Evolutionary conservation across 2,113 vertebrate species (phyloP).

Genomic region (Oreochromis aureus): DNA sequence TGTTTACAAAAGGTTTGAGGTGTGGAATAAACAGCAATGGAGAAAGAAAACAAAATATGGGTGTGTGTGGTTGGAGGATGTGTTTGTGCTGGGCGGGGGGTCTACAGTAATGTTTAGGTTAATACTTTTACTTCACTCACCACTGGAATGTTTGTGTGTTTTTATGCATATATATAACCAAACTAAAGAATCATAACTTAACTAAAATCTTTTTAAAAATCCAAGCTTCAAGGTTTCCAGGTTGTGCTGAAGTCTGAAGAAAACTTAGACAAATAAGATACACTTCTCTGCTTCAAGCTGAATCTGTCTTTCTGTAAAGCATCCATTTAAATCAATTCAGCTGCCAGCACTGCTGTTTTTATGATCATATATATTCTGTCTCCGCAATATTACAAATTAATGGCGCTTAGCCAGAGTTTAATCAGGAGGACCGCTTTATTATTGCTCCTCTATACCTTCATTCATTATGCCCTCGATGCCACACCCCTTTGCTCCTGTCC

Average conservation of each 20-base stretch:
- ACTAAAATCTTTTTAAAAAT: background rate
- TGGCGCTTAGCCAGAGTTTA: slow-evolving; percentile 7
- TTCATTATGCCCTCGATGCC: background rate
- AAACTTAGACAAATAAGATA: background rate
- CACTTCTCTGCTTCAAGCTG: background rate
- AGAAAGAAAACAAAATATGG: background rate
- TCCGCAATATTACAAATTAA: background rate
- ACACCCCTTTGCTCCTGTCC: background rate
- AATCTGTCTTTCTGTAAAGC: background rate
- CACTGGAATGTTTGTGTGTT: background rate
- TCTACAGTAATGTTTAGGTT: background rate
- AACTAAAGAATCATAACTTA: background rate
- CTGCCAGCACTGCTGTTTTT: background rate
- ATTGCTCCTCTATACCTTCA: background rate
- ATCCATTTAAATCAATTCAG: background rate
- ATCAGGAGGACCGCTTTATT: slow-evolving; percentile 7
- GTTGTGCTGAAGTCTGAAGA: background rate
- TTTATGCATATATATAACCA: background rate
- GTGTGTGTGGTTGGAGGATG: background rate
- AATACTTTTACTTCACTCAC: background rate
- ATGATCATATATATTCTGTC: background rate
- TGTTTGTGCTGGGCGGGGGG: background rate
- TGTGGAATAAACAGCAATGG: background rate
- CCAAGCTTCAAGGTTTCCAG: background rate
- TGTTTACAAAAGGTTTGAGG: background rate